phyloP scores from a whole-genome alignment of 2,113 vertebrate species.

The Ginglymostoma cirratum region DNA sequence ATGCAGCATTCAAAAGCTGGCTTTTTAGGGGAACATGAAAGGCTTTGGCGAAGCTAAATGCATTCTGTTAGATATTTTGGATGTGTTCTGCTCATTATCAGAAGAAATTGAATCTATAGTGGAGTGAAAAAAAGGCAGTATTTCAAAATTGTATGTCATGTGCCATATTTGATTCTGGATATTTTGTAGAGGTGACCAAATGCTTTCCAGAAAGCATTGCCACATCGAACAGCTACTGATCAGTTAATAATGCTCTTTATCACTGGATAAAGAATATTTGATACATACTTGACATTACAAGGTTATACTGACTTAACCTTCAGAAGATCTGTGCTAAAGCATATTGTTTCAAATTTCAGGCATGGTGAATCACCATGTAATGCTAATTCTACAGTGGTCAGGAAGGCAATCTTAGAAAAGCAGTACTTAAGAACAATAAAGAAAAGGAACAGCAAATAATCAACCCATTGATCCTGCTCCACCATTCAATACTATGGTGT shows the following conservation, averaged over 20 bases:
- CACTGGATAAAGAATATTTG: neutral
- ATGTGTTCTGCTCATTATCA: neutral
- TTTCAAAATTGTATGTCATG: neutral
- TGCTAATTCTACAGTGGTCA: neutral
- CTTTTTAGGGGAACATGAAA: neutral
- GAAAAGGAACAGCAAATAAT: neutral
- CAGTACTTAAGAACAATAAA: neutral
- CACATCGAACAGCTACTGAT: neutral
- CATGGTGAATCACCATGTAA: constrained; percentile 6
- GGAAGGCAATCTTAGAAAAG: neutral
- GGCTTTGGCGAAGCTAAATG: neutral
- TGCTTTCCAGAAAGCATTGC: neutral
- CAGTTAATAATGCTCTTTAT: neutral
- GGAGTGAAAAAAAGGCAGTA: too few species aligned
- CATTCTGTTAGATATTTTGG: neutral
- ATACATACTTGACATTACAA: neutral
- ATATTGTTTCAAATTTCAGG: neutral
- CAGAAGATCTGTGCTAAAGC: neutral
- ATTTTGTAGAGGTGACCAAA: neutral
- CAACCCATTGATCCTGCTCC: neutral
- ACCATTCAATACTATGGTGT: neutral
- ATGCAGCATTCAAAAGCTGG: neutral
- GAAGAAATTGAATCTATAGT: neutral
- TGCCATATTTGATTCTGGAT: neutral
- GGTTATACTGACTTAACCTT: neutral